Evolutionary conservation across 2,113 vertebrate species (phyloP).

Genomic region (Oophaga pumilio): DNA sequence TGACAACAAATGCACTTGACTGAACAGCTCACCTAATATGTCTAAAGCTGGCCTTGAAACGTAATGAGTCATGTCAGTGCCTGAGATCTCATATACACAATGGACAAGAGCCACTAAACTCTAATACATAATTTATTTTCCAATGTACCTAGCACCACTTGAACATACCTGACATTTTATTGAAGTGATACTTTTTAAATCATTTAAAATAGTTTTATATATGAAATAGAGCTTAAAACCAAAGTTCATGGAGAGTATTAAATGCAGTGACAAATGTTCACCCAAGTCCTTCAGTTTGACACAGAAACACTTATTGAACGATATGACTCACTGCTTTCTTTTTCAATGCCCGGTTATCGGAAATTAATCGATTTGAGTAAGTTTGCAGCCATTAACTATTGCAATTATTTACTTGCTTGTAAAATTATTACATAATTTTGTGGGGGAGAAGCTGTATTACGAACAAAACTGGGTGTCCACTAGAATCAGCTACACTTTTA

Average conservation of each 20-base stretch:
- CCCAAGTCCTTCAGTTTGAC: neutral
- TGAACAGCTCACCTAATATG: slow-evolving; percentile 46
- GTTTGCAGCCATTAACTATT: too few relatives aligned
- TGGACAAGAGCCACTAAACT: slow-evolving; percentile 32
- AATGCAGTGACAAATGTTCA: neutral
- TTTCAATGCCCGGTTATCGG: neutral
- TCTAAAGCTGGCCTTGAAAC: slow-evolving; percentile 41
- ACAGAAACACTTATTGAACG: neutral
- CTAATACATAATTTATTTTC: slow-evolving; percentile 38
- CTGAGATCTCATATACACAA: slow-evolving; percentile 35
- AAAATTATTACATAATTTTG: too few relatives aligned
- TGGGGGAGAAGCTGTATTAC: too few relatives aligned
- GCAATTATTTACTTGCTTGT: too few relatives aligned
- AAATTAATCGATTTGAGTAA: neutral
- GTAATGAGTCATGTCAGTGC: slow-evolving; percentile 35
- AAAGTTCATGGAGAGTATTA: neutral
- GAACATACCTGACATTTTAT: slow-evolving; percentile 30
- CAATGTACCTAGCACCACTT: slow-evolving; percentile 14
- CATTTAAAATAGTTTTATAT: neutral
- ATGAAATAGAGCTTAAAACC: neutral
- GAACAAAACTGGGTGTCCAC: too few relatives aligned
- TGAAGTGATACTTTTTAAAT: slow-evolving; percentile 25
- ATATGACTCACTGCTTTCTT: neutral
- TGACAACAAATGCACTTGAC: slow-evolving; percentile 46
- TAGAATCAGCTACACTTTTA: too few relatives aligned